Evolutionary conservation across 2,888 invertebrate species (phyloP), one percentile per base, ranked within the genome.

Genomic region (Hypolimnas misippus): DNA sequence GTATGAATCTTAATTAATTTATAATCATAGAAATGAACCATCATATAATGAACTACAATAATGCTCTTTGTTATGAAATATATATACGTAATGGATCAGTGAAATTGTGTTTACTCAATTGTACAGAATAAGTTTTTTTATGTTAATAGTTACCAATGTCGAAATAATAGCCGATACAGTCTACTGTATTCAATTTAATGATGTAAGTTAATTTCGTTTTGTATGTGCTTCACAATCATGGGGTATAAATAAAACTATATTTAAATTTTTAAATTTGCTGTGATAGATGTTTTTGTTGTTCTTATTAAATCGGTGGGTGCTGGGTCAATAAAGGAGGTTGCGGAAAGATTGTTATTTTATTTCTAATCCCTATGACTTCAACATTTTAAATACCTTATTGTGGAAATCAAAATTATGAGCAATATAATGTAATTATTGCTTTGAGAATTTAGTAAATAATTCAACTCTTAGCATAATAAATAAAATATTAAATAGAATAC

Each of bases 261-360:
- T 66, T 72, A 73, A 69, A 50, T 73, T 75, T 71, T 76, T n/a
- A 68, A 77, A 76, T 66, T 80, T 76, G 83, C 89, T 90, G 90
- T 90, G 90, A 90, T 90, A 87, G 82, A 75, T 79, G 79, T 86
- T 82, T 76, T 70, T 71, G 75, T 83, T 83, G 76, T 83, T 82
- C 57, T 75, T 75, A 73, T 76, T 74, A 69, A 78, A 76, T 76
- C 71, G 78, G 74, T 74, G 73, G 88, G 86, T 89, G 83, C 79
- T 87, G 88, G 88, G 83, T 77, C 72, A 87, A 84, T 87, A 89
- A 89, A 87, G 76, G 76, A 69, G 88, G 87, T 89, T 87, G 77
- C 83, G 87, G 88, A 84, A 64, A 66, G 71, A 71, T 71, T 65
- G 17, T 62, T 66, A 65, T 63, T 57, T 66, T 10, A 51, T 40